phyloP scores from a whole-genome alignment of 2,113 vertebrate genomes.

The Ammodramus savannarum region DNA sequence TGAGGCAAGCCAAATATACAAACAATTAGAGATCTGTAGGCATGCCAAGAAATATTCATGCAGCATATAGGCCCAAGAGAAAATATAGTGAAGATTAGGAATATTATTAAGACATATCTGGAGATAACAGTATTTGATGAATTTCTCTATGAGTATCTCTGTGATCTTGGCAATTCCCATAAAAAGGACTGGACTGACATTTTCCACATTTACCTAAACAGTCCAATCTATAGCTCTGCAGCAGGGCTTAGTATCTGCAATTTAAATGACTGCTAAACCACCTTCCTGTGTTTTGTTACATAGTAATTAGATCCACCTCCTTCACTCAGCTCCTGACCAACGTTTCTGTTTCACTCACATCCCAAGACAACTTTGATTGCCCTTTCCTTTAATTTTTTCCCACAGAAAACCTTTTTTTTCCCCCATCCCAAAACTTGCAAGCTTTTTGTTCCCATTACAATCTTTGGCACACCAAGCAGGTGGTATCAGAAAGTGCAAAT shows the following conservation, averaged over 20 bases:
- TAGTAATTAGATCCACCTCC: neutral
- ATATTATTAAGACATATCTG: neutral
- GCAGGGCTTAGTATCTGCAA: neutral
- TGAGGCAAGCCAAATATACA: slow-evolving; percentile 23
- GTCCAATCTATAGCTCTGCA: neutral
- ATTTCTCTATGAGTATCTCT: neutral
- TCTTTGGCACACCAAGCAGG: neutral
- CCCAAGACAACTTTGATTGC: neutral
- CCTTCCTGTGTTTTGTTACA: neutral
- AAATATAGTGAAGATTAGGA: slow-evolving; percentile 33
- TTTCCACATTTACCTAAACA: neutral
- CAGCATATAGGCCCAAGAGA: slow-evolving; percentile 34
- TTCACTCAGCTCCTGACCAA: neutral
- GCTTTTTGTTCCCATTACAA: neutral
- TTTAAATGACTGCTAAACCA: neutral
- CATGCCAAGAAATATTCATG: slow-evolving; percentile 25
- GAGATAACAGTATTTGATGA: neutral
- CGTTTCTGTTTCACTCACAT: neutral
- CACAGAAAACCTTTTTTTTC: neutral
- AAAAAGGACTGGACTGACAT: neutral
- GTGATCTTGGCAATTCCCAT: neutral
- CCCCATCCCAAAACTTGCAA: neutral
- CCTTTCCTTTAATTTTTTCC: neutral
- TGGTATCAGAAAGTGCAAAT: neutral
- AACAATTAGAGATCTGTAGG: slow-evolving; percentile 26